phyloP scores from a whole-genome alignment of 2,797 vertebrate genomes.

The Atherinosoma microstoma region DNA sequence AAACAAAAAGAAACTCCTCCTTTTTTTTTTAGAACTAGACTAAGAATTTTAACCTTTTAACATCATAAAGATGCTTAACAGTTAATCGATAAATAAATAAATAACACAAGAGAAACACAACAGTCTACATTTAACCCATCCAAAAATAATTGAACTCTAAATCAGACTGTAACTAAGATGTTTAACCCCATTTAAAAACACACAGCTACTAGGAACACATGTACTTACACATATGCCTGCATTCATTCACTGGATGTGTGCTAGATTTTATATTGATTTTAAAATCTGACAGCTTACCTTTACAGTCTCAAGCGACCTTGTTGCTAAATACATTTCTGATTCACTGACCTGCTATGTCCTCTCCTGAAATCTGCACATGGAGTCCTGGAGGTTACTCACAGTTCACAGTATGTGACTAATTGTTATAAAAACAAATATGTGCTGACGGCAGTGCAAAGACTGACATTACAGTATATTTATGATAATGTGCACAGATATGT shows the following conservation, averaged over 20 bases:
- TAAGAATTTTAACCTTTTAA: neutral
- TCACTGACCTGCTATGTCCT: neutral
- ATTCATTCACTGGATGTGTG: neutral
- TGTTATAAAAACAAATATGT: neutral
- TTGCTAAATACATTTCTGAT: neutral
- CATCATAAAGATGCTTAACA: neutral
- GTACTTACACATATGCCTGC: neutral
- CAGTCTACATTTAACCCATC: neutral
- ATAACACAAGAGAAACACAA: neutral
- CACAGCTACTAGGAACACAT: neutral
- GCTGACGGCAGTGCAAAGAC: neutral
- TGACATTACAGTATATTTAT: neutral
- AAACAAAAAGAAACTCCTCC: neutral
- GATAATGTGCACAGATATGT: neutral
- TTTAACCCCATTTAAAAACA: neutral
- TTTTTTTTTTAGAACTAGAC: neutral
- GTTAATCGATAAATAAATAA: too few relatives aligned
- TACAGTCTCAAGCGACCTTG: neutral
- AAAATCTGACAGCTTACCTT: neutral
- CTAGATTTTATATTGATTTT: slow-evolving; percentile 1
- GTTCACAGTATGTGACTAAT: neutral
- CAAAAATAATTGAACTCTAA: too few relatives aligned
- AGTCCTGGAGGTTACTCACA: neutral
- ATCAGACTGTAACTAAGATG: neutral
- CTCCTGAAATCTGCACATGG: neutral